A percentile compares a stretch with the other conserved stretches of the same genome.
Conservation (phyloP, 2,113 vertebrate species). For the Reinhardtius hippoglossoides region DNA sequence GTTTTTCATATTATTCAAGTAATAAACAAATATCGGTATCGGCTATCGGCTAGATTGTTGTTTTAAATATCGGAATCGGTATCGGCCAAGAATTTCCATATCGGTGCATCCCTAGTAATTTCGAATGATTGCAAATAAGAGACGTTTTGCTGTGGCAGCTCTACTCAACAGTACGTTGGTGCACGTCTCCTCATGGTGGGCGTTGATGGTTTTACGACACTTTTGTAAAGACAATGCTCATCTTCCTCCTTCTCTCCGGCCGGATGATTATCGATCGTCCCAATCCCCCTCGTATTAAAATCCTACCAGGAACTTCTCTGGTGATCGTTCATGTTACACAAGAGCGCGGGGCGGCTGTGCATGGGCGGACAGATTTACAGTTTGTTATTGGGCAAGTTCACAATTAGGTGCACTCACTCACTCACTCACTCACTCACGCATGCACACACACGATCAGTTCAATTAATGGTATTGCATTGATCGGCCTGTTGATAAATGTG, state of each 20-base stretch:
- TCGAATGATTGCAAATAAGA: too few relatives aligned
- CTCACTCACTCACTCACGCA: neutral
- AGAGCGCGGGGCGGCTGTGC: constrained; percentile 17
- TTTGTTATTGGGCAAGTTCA: constrained; percentile 55
- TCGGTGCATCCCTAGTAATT: too few relatives aligned
- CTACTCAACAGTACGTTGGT: too few relatives aligned
- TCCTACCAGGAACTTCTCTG: constrained; percentile 22
- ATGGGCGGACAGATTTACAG: constrained; percentile 60
- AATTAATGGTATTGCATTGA: constrained; percentile 61
- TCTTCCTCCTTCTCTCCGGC: constrained; percentile 33
- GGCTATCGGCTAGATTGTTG: too few relatives aligned
- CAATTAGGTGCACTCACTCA: constrained; percentile 28
- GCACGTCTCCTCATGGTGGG: neutral
- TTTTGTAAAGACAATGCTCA: constrained; percentile 34
- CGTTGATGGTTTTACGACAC: constrained; percentile 14
- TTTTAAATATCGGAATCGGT: too few relatives aligned
- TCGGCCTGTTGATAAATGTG: constrained; percentile 43
- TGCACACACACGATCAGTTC: constrained; percentile 29
- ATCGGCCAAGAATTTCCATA: too few relatives aligned
- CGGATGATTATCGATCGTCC: constrained; percentile 48
- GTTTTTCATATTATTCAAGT: too few relatives aligned
- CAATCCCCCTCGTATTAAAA: constrained; percentile 50
- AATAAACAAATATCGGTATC: too few relatives aligned
- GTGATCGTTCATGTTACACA: constrained; percentile 58
- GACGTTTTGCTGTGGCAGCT: too few relatives aligned